These are phyloP conservation scores for Nothoprocta pentlandii DNA, from an alignment of 2,113 vertebrate genomes.

Conservation along the genomic window DNA sequence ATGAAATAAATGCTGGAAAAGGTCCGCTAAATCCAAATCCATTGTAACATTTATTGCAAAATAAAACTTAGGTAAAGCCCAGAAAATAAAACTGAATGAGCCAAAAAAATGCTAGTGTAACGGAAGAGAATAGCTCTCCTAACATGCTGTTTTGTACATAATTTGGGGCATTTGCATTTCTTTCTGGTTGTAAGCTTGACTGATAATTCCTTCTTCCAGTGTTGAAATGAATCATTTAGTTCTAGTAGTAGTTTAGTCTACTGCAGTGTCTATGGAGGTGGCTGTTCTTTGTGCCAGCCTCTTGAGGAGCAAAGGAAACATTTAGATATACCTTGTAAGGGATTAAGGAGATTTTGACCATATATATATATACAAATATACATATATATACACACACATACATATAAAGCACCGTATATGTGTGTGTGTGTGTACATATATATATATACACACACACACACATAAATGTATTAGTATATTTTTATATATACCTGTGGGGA, in stretches of 20 bases:
- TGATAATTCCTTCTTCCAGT: not conserved
- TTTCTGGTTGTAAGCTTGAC: not conserved
- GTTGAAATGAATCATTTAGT: not conserved
- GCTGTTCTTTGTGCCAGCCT: not conserved
- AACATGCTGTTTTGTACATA: not conserved
- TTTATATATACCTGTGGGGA: not conserved
- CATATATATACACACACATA: accelerated
- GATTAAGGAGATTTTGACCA: not conserved
- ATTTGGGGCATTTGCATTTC: not conserved
- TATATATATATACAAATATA: not conserved
- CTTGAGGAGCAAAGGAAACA: not conserved
- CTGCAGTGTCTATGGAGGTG: not conserved
- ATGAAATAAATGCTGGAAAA: not conserved
- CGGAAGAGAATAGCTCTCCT: not conserved
- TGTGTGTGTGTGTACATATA: not conserved
- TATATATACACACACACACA: too few relatives aligned
- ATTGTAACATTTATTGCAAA: not conserved
- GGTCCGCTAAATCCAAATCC: not conserved
- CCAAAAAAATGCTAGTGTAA: not conserved
- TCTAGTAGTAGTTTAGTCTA: not conserved
- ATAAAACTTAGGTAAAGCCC: not conserved
- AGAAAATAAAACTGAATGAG: not conserved
- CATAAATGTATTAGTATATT: accelerated
- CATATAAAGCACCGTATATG: not conserved
- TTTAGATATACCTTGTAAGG: not conserved